Evolutionary conservation across 2,113 vertebrate genomes (phyloP).

Genomic region (Dendrocopos noguchii): DNA sequence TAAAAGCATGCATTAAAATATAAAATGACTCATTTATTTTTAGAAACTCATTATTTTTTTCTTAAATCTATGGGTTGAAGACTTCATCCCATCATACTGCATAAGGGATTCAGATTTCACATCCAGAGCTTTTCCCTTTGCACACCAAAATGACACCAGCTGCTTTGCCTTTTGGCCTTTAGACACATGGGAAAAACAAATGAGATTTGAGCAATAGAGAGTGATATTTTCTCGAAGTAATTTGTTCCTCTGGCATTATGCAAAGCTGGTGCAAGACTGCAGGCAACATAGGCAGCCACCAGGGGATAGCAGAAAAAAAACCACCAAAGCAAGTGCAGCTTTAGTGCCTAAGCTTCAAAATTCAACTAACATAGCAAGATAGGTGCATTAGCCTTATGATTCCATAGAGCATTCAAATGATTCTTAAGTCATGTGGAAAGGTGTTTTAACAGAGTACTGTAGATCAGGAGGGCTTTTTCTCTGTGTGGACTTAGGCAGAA

Average conservation of each 20-base stretch:
- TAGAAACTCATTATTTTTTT: neutral
- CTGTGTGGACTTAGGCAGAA: neutral
- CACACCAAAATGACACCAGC: neutral
- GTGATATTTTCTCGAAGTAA: neutral
- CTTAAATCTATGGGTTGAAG: fast-evolving
- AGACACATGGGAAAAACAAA: neutral
- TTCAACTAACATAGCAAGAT: neutral
- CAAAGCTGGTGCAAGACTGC: neutral
- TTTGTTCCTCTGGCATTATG: neutral
- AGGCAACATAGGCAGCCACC: neutral
- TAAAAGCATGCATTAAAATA: neutral
- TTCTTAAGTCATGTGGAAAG: neutral
- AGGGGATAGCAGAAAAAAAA: neutral
- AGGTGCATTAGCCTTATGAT: fast-evolving
- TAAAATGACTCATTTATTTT: neutral
- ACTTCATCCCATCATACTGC: neutral
- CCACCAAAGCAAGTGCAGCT: neutral
- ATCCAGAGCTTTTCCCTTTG: neutral
- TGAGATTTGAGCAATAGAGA: neutral
- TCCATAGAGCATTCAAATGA: neutral
- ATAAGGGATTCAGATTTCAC: neutral
- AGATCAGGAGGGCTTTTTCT: neutral
- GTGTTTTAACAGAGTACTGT: neutral
- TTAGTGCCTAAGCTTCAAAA: neutral
- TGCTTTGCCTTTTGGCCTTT: slow-evolving; percentile 1